Percentiles rank a stretch among this genome's conserved stretches.
phyloP scores from a whole-genome alignment of 2,113 vertebrate species.

The Pterocles gutturalis region DNA sequence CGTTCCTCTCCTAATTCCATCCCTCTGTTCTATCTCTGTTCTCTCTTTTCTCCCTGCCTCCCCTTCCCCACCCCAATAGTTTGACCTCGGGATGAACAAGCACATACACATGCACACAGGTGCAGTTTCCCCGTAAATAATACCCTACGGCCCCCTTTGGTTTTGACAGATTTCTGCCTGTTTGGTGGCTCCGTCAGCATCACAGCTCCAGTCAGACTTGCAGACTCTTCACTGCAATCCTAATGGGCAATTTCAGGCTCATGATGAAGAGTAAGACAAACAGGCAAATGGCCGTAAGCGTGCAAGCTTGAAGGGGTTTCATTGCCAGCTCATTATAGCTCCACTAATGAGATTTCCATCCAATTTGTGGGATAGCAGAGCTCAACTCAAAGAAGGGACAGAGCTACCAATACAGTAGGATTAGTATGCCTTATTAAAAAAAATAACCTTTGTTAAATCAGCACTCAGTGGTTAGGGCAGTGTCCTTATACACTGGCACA shows the following conservation, averaged over 20 bases:
- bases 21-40: not conserved
- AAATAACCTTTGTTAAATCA: conserved; percentile 60
- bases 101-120: not conserved
- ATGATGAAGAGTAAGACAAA: conserved; percentile 71
- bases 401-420: conserved; percentile 59
- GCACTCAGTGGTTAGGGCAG: not conserved
- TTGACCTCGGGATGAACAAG: not conserved
- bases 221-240: conserved; percentile 21
- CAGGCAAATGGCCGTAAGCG: conserved; percentile 64
- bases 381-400: conserved; percentile 55
- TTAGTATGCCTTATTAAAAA: conserved; percentile 62
- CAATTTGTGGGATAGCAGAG: conserved; percentile 69
- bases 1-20: not conserved
- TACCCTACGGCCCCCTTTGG: not conserved
- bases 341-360: conserved; percentile 75
- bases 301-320: conserved; percentile 65
- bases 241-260: conserved; percentile 72
- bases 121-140: not conserved
- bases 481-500: not conserved
- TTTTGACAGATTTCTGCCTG: conserved; percentile 1
- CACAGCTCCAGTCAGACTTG: conserved; percentile 10
- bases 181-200: not conserved
- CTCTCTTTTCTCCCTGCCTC: not conserved
- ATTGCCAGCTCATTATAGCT: conserved; percentile 73
- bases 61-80: not conserved